phyloP scores from a whole-genome alignment of 2,888 invertebrate genomes.

The Agrochola litura region DNA sequence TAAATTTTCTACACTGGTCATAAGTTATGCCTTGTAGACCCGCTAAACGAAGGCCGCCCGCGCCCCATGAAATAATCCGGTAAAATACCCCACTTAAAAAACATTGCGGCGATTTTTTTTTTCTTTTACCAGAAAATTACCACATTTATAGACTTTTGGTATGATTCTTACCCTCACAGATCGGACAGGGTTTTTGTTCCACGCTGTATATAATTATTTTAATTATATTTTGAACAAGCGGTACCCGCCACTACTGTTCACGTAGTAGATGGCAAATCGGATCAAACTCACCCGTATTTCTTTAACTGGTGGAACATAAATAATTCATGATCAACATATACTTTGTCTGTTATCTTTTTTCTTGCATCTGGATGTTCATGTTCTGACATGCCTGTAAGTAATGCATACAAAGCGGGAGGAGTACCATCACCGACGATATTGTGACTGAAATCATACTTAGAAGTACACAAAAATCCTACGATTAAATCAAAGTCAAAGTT shows the following conservation, averaged over 20 bases:
- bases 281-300: constrained; percentile 89
- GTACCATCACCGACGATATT: constrained; percentile 97
- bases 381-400: constrained; percentile 95
- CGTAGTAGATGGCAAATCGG: neutral
- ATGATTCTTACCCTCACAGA: too few relatives aligned
- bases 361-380: constrained; percentile 96
- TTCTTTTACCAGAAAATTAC: too few relatives aligned
- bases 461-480: neutral
- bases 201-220: too few relatives aligned
- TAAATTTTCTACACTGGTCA: too few relatives aligned
- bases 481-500: neutral
- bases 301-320: constrained; percentile 96
- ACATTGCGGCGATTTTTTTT: too few relatives aligned
- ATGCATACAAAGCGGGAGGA: constrained; percentile 95
- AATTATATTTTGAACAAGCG: neutral
- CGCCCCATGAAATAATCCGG: too few relatives aligned
- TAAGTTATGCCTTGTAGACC: too few relatives aligned
- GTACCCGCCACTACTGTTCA: neutral
- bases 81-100: too few relatives aligned
- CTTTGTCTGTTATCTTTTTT: constrained; percentile 91
- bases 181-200: too few relatives aligned
- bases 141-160: too few relatives aligned
- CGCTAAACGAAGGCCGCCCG: too few relatives aligned
- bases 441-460: constrained; percentile 78
- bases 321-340: constrained; percentile 93